phyloP scores from a whole-genome alignment of 2,888 invertebrate genomes.

The Cacoxenus indagator region DNA sequence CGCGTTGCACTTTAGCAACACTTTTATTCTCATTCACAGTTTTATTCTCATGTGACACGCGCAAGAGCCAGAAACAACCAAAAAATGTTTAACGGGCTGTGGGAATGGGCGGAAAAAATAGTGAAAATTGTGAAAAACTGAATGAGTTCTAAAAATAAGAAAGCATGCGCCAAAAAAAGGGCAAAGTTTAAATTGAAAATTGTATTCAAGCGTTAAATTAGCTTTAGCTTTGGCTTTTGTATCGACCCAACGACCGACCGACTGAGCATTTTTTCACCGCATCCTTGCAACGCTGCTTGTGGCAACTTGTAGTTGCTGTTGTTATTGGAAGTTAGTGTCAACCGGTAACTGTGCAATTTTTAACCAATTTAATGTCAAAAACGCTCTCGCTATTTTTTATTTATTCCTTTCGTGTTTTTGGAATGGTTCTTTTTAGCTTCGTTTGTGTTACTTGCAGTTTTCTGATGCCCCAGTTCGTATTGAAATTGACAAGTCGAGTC shows the following conservation, averaged over 20 bases:
- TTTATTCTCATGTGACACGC: conserved; percentile 13
- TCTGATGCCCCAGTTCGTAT: too few relatives aligned
- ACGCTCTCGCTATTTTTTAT: not conserved
- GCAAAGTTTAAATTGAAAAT: conserved; percentile 62
- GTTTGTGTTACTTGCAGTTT: not conserved
- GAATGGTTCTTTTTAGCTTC: not conserved
- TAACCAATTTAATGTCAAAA: conserved; percentile 5
- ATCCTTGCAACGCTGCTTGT: not conserved
- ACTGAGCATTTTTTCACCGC: too few relatives aligned
- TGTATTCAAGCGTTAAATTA: conserved; percentile 64
- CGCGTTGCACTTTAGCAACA: not conserved
- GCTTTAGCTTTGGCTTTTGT: too few relatives aligned
- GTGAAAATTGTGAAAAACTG: not conserved
- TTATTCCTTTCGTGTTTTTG: not conserved
- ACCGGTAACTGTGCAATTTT: not conserved
- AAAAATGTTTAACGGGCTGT: not conserved
- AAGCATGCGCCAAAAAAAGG: conserved; percentile 38
- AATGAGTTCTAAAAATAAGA: conserved; percentile 38
- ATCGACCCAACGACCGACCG: not conserved
- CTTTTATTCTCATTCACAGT: conserved; percentile 11
- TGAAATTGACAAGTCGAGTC: too few relatives aligned
- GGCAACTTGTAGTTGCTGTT: not conserved
- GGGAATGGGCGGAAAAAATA: conserved; percentile 8
- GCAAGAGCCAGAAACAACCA: not conserved
- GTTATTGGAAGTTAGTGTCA: not conserved